A percentile compares a stretch with the other conserved stretches of the same genome.
These are phyloP conservation scores for Thripadectes ignobilis DNA, from an alignment of 2,797 vertebrate species.

Conservation along the genomic window DNA sequence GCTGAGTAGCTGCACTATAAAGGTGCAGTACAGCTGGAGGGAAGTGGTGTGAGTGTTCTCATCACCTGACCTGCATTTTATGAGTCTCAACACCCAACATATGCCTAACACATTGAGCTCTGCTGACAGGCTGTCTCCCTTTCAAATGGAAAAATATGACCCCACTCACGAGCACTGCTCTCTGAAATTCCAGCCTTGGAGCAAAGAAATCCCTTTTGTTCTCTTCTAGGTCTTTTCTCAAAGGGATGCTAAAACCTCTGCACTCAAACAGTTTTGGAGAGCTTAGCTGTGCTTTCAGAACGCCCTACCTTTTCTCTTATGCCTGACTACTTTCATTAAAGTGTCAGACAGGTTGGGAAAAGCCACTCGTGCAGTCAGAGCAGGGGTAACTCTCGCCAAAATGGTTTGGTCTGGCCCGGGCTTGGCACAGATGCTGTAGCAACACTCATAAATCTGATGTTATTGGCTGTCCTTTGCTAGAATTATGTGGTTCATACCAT, in stretches of 20 bases:
- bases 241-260: neutral
- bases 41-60: neutral
- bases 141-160: constrained; percentile 26
- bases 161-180: neutral
- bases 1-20: neutral
- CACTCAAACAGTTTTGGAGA: neutral
- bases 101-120: neutral
- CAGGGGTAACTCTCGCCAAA: neutral
- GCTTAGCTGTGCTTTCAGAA: constrained; percentile 6
- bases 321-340: neutral
- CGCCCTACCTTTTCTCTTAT: neutral
- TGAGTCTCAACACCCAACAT: neutral
- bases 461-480: constrained; percentile 27
- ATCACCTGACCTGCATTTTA: neutral
- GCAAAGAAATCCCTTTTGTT: neutral
- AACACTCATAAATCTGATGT: constrained; percentile 1
- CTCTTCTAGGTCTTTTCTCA: neutral
- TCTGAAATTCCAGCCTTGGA: neutral
- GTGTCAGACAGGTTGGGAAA: neutral
- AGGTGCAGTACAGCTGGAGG: neutral
- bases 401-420: neutral
- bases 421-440: neutral
- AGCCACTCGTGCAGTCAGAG: neutral
- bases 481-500: constrained; percentile 16
- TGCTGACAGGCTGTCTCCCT: neutral